Conservation (phyloP, 2,888 invertebrate species). For the Chelonus formosanus region DNA sequence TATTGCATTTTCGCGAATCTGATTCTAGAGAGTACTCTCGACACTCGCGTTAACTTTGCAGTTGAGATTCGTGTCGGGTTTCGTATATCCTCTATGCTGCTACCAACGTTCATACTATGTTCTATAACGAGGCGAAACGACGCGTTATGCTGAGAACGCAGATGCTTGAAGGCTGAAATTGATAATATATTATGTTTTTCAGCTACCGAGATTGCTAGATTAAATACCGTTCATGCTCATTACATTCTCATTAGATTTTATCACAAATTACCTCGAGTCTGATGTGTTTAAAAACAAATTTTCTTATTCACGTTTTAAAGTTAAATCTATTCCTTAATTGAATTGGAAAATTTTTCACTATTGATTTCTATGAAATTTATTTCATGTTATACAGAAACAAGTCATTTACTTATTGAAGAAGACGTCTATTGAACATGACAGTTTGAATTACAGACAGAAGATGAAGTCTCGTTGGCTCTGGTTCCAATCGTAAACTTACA, state of each 20-base stretch:
- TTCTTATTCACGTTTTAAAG: too few relatives aligned
- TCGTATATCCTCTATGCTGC: neutral
- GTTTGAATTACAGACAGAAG: too few relatives aligned
- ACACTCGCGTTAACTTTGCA: conserved; percentile 14
- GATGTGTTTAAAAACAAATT: too few relatives aligned
- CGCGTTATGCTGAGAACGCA: conserved; percentile 15
- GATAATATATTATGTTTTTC: conserved; percentile 22
- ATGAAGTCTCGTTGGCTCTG: too few relatives aligned
- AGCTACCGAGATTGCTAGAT: conserved; percentile 6
- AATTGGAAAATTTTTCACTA: too few relatives aligned
- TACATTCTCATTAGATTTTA: conserved; percentile 8
- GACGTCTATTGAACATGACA: too few relatives aligned
- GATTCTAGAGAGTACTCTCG: conserved; percentile 20
- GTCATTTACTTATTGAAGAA: too few relatives aligned
- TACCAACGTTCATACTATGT: conserved; percentile 1
- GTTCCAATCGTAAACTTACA: too few relatives aligned
- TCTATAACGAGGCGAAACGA: conserved; percentile 17
- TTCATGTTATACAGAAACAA: neutral
- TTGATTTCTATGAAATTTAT: neutral
- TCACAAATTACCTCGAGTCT: too few relatives aligned
- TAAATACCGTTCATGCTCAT: conserved; percentile 19
- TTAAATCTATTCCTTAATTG: too few relatives aligned
- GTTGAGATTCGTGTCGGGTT: conserved; percentile 22
- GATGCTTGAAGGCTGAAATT: conserved; percentile 18
- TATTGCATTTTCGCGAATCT: conserved; percentile 35